Evolutionary conservation across 2,888 invertebrate species (phyloP), one percentile per base, ranked within the genome.

Genomic region (Hypena proboscidalis): DNA sequence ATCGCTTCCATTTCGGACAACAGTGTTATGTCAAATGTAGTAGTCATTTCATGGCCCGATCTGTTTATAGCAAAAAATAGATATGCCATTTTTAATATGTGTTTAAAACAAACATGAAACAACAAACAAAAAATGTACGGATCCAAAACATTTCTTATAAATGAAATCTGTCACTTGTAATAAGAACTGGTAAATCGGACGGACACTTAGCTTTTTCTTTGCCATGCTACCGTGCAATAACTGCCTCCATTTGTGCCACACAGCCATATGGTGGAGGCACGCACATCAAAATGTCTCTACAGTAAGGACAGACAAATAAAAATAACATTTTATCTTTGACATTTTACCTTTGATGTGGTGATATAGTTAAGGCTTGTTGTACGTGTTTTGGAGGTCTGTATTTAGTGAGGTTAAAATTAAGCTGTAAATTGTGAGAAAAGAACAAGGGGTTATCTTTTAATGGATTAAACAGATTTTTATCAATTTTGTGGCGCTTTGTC

Each of bases 201-300:
- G 53, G n/a, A 50, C 48, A 46, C 39, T 49, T 54, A 58, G 58
- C 65, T 63, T 65, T 63, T 59, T 50, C 30, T 45, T 44, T 47
- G 62, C 63, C 65, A 68, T 68, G 67, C 70, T 75, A 68, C 75
- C 66, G 69, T 63, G 62, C 61, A 66, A 70, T 76, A 74, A 69
- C 65, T 38, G 53, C 51, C 64, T 47, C 56, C 67, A 64, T 73
- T 74, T 59, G 67, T 35, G 59, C 51, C 66, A 62, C 52, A 63
- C 63, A 61, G 44, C 45, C 46, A 55, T 56, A 41, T 48, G 32
- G 27, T 21, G 4, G 13, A 33, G 29, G 23, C 35, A 31, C 23
- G 51, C 33, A 51, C 52, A 53, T 60, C 46, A 61, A 68, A 72
- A 70, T 67, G 66, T 66, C 65, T 44, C 46, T 47, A 23, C 9